phyloP scores from a whole-genome alignment of 92 coral and sea anemone species.

The Palythoa heliodiscus region DNA sequence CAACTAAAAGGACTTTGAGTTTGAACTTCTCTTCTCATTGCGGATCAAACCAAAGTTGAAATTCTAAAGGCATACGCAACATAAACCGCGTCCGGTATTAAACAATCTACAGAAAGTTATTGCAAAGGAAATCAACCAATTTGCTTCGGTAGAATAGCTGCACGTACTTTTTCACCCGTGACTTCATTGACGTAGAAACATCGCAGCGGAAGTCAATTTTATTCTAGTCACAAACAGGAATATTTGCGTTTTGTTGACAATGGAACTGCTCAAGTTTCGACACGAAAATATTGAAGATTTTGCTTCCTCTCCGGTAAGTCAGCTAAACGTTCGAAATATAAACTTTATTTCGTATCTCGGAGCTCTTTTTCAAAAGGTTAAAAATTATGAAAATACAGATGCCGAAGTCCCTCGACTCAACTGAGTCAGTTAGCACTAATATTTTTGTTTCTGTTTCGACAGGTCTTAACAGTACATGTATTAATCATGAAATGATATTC shows the following conservation, averaged over 20 bases:
- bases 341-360: background rate
- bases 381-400: background rate
- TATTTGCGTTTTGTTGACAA: background rate
- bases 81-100: too few relatives aligned
- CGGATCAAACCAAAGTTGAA: too few relatives aligned
- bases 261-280: constrained; percentile 12
- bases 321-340: background rate
- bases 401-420: background rate
- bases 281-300: constrained; percentile 30
- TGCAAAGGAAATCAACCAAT: too few relatives aligned
- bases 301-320: constrained; percentile 32
- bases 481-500: too few relatives aligned
- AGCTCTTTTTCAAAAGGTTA: background rate
- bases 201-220: constrained; percentile 10
- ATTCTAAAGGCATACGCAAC: too few relatives aligned
- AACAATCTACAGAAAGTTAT: too few relatives aligned
- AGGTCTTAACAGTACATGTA: too few relatives aligned
- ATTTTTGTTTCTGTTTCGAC: too few relatives aligned
- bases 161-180: constrained; percentile 3
- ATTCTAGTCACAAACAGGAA: background rate
- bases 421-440: too few relatives aligned
- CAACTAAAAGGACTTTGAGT: too few relatives aligned
- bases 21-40: too few relatives aligned
- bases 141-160: background rate
- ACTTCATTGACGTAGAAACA: background rate